Percentiles rank a stretch among this genome's conserved stretches.
phyloP scores from a whole-genome alignment of 2,797 vertebrate genomes.

The Lacerta viridis region DNA sequence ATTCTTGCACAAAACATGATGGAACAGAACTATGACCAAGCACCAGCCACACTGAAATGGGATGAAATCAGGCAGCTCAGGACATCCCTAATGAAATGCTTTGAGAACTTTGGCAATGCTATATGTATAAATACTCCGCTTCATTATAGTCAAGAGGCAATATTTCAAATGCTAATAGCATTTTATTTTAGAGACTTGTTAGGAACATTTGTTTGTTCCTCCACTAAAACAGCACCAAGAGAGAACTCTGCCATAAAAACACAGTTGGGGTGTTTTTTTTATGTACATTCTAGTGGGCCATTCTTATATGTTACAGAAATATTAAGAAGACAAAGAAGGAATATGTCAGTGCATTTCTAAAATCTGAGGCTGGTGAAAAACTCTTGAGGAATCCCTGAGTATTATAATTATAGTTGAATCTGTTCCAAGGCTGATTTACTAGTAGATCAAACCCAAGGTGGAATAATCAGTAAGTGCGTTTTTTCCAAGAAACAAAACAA shows the following conservation, averaged over 20 bases:
- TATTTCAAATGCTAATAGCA: conserved; percentile 66
- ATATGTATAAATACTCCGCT: not conserved
- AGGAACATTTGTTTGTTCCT: conserved; percentile 59
- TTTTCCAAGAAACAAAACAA: conserved; percentile 8
- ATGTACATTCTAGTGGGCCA: not conserved
- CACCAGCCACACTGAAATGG: too few relatives aligned
- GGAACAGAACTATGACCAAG: too few relatives aligned
- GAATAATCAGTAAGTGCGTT: not conserved
- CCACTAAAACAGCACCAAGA: conserved; percentile 27
- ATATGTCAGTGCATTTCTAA: not conserved
- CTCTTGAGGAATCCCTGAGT: not conserved
- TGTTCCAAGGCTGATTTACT: not conserved
- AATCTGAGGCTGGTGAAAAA: conserved; percentile 1
- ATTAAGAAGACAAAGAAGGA: conserved; percentile 34
- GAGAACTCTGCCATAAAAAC: conserved; percentile 67
- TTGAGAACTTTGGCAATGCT: too few relatives aligned
- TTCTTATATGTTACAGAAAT: conserved; percentile 25
- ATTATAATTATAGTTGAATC: not conserved
- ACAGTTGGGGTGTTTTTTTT: conserved; percentile 62
- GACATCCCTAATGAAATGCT: too few relatives aligned
- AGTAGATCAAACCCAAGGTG: not conserved
- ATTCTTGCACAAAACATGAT: too few relatives aligned
- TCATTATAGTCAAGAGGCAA: conserved; percentile 48
- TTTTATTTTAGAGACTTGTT: conserved; percentile 70
- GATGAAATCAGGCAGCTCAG: too few relatives aligned